phyloP scores from a whole-genome alignment of 2,797 vertebrate genomes.

The Glossophaga mutica region DNA sequence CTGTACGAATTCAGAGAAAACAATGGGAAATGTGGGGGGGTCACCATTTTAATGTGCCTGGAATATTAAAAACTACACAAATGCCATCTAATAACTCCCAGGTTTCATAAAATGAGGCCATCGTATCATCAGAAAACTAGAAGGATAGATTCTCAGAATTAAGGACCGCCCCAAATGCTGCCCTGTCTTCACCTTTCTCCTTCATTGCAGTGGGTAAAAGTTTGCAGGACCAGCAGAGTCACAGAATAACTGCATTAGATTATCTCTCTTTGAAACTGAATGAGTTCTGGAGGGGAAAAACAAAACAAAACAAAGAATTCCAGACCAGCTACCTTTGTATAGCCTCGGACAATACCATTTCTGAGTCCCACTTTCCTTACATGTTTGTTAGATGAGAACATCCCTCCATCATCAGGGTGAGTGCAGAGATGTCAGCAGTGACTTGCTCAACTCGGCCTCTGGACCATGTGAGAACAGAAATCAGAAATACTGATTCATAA shows the following conservation, averaged over 20 bases:
- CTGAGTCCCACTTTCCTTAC: background rate
- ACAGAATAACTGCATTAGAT: background rate
- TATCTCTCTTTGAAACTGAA: background rate
- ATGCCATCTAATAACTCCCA: background rate
- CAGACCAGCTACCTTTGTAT: background rate
- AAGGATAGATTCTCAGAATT: background rate
- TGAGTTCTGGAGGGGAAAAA: background rate
- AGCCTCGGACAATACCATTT: background rate
- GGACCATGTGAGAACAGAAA: background rate
- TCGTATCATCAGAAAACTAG: background rate
- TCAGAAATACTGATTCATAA: background rate
- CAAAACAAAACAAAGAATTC: background rate
- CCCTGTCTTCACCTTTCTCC: background rate
- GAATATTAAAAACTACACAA: background rate
- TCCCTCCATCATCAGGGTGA: background rate
- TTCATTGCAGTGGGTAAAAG: background rate
- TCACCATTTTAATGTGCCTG: background rate
- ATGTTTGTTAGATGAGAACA: background rate
- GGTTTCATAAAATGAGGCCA: background rate
- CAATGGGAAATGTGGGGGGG: background rate
- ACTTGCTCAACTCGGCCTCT: background rate
- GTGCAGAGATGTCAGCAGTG: rapidly evolving
- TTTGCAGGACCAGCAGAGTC: background rate
- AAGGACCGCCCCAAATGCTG: background rate
- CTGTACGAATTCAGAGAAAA: background rate